phyloP scores from a whole-genome alignment of 2,113 vertebrate genomes.

The rabbit (Oryctolagus cuniculus) region mOryCun1.1 NC_091434.1:184296001-184296500 shows the following conservation, averaged over 20 bases:
- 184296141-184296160: neutral
- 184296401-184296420: neutral
- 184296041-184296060: neutral
- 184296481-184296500: neutral
- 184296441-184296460: neutral
- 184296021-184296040: fast-evolving
- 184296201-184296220: slow-evolving; percentile 59
- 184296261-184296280: slow-evolving; percentile 45
- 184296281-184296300: neutral
- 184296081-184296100: slow-evolving; percentile 9
- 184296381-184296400: slow-evolving; percentile 29
- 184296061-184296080: neutral
- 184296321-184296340: neutral
- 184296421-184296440: neutral
- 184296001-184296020: fast-evolving
- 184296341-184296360: slow-evolving; percentile 54
- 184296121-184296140: neutral
- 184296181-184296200: slow-evolving; percentile 57
- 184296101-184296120: neutral
- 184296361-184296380: neutral
- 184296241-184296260: slow-evolving; percentile 51
- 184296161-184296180: slow-evolving; percentile 68
- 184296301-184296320: neutral
- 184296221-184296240: slow-evolving; percentile 53
- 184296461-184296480: neutral